Evolutionary conservation across 1,140 invertebrate species (phyloP).

Genomic region (Drosophila sp.): DNA sequence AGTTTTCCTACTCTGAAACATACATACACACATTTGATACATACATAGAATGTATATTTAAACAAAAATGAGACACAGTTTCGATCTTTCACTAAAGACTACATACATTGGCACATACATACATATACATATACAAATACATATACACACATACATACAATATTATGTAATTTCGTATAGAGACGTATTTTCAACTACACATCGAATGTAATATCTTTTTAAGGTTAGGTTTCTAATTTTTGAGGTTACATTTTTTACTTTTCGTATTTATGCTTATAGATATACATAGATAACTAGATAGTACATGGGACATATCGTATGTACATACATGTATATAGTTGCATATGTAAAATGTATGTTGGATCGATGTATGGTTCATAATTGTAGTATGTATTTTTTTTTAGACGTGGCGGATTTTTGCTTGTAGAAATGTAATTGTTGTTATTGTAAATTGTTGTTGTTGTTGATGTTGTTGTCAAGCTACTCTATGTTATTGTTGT

Average conservation of each 20-base stretch:
- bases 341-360: constrained; percentile 21
- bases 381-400: constrained; percentile 7
- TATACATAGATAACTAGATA: constrained; percentile 15
- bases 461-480: constrained; percentile 37
- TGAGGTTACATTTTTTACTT: no score
- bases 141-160: constrained; percentile 35
- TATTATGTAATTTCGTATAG: no score
- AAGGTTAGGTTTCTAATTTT: no score
- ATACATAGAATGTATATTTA: constrained; percentile 3
- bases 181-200: no score
- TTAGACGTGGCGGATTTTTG: constrained; percentile 7
- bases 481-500: constrained; percentile 38
- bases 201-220: no score
- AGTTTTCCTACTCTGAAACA: not conserved
- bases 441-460: constrained; percentile 17
- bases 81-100: constrained; percentile 17
- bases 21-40: constrained; percentile 4
- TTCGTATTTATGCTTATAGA: constrained; percentile 4
- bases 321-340: constrained; percentile 5
- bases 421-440: constrained; percentile 17
- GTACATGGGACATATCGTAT: not conserved
- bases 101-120: constrained; percentile 26
- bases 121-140: constrained; percentile 22
- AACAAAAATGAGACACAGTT: constrained; percentile 14
- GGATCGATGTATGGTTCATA: not conserved